Percentiles rank a stretch among this genome's conserved stretches.
phyloP scores from a whole-genome alignment of 2,888 invertebrate genomes.

The Tiliacea citrago region DNA sequence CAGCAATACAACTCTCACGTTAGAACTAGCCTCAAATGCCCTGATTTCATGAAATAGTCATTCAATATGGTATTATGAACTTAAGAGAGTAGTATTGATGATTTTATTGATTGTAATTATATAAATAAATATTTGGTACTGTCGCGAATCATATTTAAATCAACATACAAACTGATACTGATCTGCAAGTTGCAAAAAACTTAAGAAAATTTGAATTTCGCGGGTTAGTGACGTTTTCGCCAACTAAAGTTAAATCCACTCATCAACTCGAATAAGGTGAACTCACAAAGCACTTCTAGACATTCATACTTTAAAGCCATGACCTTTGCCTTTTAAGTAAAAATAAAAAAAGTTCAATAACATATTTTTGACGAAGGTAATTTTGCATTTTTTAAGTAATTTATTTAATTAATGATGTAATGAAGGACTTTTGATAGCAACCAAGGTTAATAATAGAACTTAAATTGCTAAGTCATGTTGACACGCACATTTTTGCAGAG shows the following conservation, averaged over 20 bases:
- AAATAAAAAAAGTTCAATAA: background rate
- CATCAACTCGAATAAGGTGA: background rate
- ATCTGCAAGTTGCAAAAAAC: too few species aligned
- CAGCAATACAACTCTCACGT: too few species aligned
- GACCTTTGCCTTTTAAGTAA: conserved; percentile 31
- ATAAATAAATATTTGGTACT: too few species aligned
- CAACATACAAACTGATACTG: too few species aligned
- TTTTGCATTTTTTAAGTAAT: background rate
- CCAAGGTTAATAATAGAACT: conserved; percentile 23
- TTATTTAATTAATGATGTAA: background rate
- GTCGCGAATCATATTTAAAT: too few species aligned
- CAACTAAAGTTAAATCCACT: background rate
- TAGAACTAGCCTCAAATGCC: too few species aligned
- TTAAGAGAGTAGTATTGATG: too few species aligned
- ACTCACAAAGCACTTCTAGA: background rate
- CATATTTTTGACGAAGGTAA: background rate
- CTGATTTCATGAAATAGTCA: too few species aligned
- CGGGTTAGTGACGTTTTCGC: too few species aligned
- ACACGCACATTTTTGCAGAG: background rate
- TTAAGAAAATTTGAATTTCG: too few species aligned
- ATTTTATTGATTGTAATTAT: too few species aligned
- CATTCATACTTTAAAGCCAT: conserved; percentile 7
- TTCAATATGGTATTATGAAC: too few species aligned
- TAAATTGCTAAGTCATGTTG: conserved; percentile 40
- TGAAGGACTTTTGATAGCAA: background rate